These are phyloP conservation scores for Acanthis flammea DNA, from an alignment of 2,797 vertebrate species.

Conservation along the genomic window DNA sequence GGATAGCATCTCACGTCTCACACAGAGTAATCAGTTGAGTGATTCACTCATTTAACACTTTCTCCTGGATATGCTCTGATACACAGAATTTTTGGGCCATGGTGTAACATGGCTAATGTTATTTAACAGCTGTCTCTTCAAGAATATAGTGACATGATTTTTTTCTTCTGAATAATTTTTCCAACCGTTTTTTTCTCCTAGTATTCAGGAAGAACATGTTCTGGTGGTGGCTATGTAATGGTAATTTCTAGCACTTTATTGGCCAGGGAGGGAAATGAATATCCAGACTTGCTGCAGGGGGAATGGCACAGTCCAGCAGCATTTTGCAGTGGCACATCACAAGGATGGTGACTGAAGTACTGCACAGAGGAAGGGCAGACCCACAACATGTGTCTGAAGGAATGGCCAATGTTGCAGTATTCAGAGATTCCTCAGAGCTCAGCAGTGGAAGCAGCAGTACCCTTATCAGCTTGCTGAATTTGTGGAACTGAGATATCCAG, in stretches of 20 bases:
- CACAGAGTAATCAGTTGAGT: background rate
- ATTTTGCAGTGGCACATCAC: background rate
- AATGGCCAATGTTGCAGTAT: background rate
- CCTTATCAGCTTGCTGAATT: background rate
- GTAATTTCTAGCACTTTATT: background rate
- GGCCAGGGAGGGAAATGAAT: background rate
- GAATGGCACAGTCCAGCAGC: background rate
- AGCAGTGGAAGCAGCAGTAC: background rate
- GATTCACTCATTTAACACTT: background rate
- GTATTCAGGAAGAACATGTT: background rate
- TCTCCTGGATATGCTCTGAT: background rate
- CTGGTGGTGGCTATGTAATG: background rate
- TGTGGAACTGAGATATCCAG: background rate
- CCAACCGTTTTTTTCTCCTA: background rate
- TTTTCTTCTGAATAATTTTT: background rate
- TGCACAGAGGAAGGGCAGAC: background rate
- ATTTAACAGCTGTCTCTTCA: background rate
- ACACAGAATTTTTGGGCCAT: background rate
- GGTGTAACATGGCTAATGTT: background rate
- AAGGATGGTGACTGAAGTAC: background rate
- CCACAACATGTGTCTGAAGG: background rate
- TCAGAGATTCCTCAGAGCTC: background rate
- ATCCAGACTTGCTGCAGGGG: background rate
- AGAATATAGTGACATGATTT: background rate
- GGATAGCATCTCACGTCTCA: background rate